These are phyloP conservation scores for Doryteuthis pealeii DNA, from an alignment of 1,140 invertebrate species.

Conservation along the genomic window DNA sequence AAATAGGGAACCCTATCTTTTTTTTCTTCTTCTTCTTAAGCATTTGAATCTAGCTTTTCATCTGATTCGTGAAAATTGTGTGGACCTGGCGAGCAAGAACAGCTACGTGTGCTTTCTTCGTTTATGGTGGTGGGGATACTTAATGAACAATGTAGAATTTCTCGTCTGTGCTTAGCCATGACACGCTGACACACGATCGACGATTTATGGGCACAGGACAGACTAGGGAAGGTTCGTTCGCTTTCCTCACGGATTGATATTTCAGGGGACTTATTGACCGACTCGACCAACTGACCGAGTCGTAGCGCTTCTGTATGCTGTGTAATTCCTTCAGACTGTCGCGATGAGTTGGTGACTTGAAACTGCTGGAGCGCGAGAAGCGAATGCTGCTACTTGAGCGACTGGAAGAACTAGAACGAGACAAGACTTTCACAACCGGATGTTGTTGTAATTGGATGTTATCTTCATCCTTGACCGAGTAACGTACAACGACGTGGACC, in stretches of 20 bases:
- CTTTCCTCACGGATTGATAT: constrained; percentile 17
- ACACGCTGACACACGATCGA: background rate
- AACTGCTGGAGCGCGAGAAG: constrained; percentile 36
- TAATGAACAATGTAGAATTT: constrained; percentile 35
- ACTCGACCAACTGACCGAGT: constrained; percentile 13
- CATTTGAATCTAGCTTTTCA: background rate
- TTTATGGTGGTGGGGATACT: constrained; percentile 48
- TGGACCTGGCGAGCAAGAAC: background rate
- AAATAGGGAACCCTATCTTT: background rate
- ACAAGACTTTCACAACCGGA: constrained; percentile 23
- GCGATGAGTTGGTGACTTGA: constrained; percentile 16
- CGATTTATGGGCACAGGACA: background rate
- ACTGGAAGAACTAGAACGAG: constrained; percentile 5
- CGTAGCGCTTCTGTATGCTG: constrained; percentile 15
- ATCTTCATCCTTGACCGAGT: constrained; percentile 17
- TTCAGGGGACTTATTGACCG: constrained; percentile 19
- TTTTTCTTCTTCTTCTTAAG: background rate
- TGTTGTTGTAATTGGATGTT: constrained; percentile 20
- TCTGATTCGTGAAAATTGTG: background rate
- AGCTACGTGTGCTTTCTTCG: constrained; percentile 37
- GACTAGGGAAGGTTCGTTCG: constrained; percentile 3
- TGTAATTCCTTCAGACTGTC: constrained; percentile 14
- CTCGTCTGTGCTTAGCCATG: constrained; percentile 24
- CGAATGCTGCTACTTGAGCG: constrained; percentile 30
- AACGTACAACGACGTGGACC: constrained; percentile 23